Percentiles rank a stretch among this genome's conserved stretches.
These are phyloP conservation scores for Macrocentrus cingulum DNA, from an alignment of 1,140 invertebrate genomes.

Conservation along the genomic window DNA sequence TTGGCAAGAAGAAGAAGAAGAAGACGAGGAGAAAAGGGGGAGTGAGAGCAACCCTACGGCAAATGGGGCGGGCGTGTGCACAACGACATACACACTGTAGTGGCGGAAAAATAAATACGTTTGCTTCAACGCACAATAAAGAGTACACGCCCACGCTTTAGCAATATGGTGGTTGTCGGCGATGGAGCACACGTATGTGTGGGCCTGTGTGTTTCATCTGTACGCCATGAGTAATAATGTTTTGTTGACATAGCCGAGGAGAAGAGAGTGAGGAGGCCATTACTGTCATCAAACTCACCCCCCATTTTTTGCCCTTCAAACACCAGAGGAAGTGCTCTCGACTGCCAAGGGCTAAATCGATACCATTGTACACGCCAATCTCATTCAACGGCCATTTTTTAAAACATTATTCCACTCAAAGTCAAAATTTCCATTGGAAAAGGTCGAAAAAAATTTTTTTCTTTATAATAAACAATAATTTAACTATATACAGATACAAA, in stretches of 20 bases:
- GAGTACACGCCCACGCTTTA: conserved; percentile 25
- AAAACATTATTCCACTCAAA: too few relatives aligned
- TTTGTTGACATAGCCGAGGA: conserved; percentile 50
- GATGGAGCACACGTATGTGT: conserved; percentile 19
- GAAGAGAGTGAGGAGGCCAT: conserved; percentile 41
- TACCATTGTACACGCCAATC: too few relatives aligned
- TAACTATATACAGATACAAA: too few relatives aligned
- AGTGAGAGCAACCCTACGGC: neutral
- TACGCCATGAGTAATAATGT: conserved; percentile 42
- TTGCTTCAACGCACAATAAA: conserved; percentile 8
- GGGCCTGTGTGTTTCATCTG: conserved; percentile 14
- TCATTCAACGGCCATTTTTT: too few relatives aligned
- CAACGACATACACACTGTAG: neutral
- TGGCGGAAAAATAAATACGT: conserved; percentile 23
- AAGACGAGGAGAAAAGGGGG: neutral
- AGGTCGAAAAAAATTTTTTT: too few relatives aligned
- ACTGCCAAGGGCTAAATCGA: too few relatives aligned
- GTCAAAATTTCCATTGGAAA: too few relatives aligned
- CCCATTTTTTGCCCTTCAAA: neutral
- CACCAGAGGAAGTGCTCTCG: too few relatives aligned
- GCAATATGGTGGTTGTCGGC: conserved; percentile 30
- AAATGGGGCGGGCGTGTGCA: conserved; percentile 32
- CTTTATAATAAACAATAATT: too few relatives aligned
- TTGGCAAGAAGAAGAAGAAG: neutral
- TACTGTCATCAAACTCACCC: conserved; percentile 33